Evolutionary conservation across 2,113 vertebrate species (phyloP).

Genomic region (Lophura nycthemera): DNA sequence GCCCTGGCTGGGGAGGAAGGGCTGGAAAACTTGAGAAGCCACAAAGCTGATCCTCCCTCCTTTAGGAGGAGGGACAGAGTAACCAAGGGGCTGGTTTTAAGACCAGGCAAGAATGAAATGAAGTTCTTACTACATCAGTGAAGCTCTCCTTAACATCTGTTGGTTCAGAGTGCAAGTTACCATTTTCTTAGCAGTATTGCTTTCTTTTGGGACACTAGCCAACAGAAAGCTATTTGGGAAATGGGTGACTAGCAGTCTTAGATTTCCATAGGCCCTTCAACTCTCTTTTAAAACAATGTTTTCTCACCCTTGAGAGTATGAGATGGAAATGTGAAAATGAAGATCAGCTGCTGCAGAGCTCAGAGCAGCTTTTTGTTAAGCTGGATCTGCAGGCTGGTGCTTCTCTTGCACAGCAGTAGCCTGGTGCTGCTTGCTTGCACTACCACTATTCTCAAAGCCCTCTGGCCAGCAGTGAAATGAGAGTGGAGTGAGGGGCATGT

Average conservation of each 20-base stretch:
- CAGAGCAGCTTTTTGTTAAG: neutral
- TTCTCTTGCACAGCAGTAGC: fast-evolving
- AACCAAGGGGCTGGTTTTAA: neutral
- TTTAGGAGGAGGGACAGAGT: neutral
- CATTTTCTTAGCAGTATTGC: neutral
- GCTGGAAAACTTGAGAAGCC: neutral
- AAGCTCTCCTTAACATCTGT: neutral
- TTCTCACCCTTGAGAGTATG: neutral
- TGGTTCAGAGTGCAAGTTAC: neutral
- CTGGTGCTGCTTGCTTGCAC: fast-evolving
- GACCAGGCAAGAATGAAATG: neutral
- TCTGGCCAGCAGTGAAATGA: neutral
- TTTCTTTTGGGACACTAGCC: neutral
- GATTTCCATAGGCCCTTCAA: neutral
- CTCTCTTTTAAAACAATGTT: neutral
- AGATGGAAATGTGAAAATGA: neutral
- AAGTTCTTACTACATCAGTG: neutral
- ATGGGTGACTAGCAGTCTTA: neutral
- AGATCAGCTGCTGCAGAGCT: neutral
- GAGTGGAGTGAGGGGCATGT: fast-evolving
- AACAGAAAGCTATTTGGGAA: neutral
- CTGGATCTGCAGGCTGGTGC: neutral
- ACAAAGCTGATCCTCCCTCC: neutral
- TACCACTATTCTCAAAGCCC: neutral
- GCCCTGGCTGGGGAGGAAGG: neutral